Conservation (phyloP, 64 coral and sea anemone species). For the Stylophora pistillata region DNA sequence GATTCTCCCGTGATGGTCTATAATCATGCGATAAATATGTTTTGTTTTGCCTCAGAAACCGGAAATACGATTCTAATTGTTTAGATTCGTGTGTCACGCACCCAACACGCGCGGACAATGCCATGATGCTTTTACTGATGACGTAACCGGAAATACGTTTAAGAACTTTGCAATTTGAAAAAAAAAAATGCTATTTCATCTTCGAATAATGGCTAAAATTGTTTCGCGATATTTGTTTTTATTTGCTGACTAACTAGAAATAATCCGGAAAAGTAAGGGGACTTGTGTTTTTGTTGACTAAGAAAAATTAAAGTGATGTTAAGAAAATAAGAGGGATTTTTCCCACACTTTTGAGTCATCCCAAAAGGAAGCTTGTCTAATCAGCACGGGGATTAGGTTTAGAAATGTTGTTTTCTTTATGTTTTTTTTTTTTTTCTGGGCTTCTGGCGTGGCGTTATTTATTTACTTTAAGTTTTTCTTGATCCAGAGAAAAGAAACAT, state of each 20-base stretch:
- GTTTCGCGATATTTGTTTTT: background rate
- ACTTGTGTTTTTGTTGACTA: background rate
- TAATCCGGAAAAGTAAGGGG: too few relatives aligned
- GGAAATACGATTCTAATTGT: slow-evolving; percentile 25
- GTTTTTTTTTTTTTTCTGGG: background rate
- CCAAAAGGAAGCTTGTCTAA: too few relatives aligned
- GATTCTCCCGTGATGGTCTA: slow-evolving; percentile 9
- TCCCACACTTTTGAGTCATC: background rate
- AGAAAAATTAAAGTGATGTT: background rate
- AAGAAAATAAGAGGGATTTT: background rate
- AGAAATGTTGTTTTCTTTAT: background rate
- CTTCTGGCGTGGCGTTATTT: background rate
- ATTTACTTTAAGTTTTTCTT: background rate
- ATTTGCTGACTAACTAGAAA: background rate
- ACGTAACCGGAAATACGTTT: slow-evolving; percentile 36
- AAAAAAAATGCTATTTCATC: background rate
- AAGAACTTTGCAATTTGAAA: background rate
- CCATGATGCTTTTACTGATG: background rate
- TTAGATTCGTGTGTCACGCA: slow-evolving; percentile 10
- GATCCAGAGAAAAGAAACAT: background rate
- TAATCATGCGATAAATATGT: slow-evolving; percentile 35
- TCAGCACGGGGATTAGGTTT: background rate
- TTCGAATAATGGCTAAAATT: background rate
- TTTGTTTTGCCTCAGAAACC: background rate
- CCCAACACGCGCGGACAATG: background rate